phyloP scores from a whole-genome alignment of 64 coral and sea anemone genomes.

The Pocillopora verrucosa region DNA sequence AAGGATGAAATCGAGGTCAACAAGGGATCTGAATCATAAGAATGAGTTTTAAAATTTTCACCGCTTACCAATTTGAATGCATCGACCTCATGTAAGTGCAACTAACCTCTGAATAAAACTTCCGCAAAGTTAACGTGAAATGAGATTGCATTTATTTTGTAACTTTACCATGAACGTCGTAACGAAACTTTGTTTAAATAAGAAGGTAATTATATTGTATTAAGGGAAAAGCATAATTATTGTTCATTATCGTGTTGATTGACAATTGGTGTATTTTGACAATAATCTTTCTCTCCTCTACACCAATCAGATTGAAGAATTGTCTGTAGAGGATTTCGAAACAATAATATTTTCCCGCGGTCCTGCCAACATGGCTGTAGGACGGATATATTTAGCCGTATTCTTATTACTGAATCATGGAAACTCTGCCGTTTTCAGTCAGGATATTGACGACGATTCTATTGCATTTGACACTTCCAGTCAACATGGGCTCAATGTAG shows the following conservation, averaged over 20 bases:
- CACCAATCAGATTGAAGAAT: conserved; percentile 24
- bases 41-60: no score
- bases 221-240: no score
- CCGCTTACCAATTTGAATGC: no score
- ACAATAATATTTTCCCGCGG: background rate
- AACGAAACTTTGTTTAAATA: no score
- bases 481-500: conserved; percentile 81
- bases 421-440: conserved; percentile 3
- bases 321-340: background rate
- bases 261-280: conserved; percentile 6
- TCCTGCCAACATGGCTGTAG: conserved; percentile 45
- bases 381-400: background rate
- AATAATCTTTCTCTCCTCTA: background rate
- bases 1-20: no score
- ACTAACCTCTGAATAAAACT: no score
- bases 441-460: conserved; percentile 68
- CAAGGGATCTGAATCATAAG: no score
- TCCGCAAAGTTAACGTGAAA: no score
- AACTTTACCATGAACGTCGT: no score
- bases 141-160: no score
- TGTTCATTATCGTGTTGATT: conserved; percentile 1
- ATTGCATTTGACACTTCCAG: conserved; percentile 79
- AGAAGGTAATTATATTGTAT: no score
- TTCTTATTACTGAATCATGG: conserved; percentile 5
- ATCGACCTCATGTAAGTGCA: no score